Base-by-base conservation (phyloP, 1,140 invertebrate species). In the Zaprionus inermis region DNA sequence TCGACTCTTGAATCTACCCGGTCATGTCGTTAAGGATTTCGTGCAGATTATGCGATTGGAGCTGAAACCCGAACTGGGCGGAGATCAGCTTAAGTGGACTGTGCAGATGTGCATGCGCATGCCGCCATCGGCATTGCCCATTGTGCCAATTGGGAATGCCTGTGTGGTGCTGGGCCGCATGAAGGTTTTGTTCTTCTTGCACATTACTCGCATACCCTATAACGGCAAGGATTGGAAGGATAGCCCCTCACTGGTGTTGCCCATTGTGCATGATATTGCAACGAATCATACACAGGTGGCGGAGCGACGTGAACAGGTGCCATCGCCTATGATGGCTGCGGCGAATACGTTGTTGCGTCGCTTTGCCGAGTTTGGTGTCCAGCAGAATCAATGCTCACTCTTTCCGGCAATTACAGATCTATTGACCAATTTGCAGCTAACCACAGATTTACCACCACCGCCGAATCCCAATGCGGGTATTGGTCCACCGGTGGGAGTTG, bases 101-200 rank as follows among this genome's bases (percentile, higher is more conserved):
- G 95, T 98, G 28, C 97, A 98, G 92, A 97, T 97, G 95, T 97
- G 97, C 92, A 93, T 99, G 76, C 95, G 97, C 30, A 96, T 98
- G 73, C 97, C 98, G 57, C 97, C 97, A 16, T 96, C 97, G 38
- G 96, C 96, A 0, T 94, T 95, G 52, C 96, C 96, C 28, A 96
- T 98, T 71, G 96, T 97, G 52, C 97, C 97, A 3, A 95, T 95
- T 56, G 97, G 97, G 12, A 96, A 96, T 92, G 95, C 97, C 12
- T 96, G 96, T 14, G 95, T 98, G 71, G 93, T 98, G 14, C 95
- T 97, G 70, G 96, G 96, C 60, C 95, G 96, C 70, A 96, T 95
- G 83, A 98, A 98, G 93, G 96, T 98, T 71, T 93, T 98, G 12
- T 97, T 98, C 92, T 98, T 97, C 88, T 93, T 98, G 69, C 97